A percentile compares a stretch with the other conserved stretches of the same genome.
Conservation (phyloP, 2,888 invertebrate species). For the Furcula furcula region DNA sequence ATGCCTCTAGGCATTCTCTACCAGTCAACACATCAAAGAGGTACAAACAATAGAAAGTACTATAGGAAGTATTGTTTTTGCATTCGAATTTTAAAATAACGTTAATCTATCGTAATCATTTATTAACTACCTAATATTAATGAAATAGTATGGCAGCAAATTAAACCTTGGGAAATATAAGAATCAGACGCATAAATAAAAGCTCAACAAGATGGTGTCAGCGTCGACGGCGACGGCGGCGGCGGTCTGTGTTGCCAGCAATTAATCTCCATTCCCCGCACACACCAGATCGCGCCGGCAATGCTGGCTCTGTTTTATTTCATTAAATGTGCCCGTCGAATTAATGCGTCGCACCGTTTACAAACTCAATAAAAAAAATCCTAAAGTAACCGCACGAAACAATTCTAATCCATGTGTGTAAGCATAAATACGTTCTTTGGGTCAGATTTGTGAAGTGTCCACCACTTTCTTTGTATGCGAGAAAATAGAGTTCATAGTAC, state of each 20-base stretch:
- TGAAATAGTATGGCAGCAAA: too few species aligned
- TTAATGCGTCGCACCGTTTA: slow-evolving; percentile 68
- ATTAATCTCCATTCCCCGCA: slow-evolving; percentile 78
- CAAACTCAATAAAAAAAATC: slow-evolving; percentile 63
- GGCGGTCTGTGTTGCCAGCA: slow-evolving; percentile 64
- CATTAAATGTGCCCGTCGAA: slow-evolving; percentile 72
- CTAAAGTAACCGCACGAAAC: slow-evolving; percentile 49
- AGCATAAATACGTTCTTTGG: slow-evolving; percentile 61
- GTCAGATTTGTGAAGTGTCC: slow-evolving; percentile 47
- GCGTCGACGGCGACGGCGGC: slow-evolving; percentile 43
- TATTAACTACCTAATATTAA: too few species aligned
- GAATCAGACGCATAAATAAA: slow-evolving; percentile 66
- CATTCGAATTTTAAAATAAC: too few species aligned
- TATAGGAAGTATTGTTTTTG: too few species aligned
- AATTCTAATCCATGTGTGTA: too few species aligned
- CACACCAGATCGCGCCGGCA: slow-evolving; percentile 71
- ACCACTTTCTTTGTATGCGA: slow-evolving; percentile 45
- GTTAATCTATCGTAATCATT: too few species aligned
- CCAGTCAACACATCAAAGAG: too few species aligned
- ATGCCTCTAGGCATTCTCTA: too few species aligned
- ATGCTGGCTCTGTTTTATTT: slow-evolving; percentile 75
- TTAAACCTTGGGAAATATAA: too few species aligned
- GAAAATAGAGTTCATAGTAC: too few species aligned
- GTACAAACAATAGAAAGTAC: too few species aligned
- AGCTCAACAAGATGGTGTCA: slow-evolving; percentile 64